Base-by-base conservation (phyloP, 2,797 vertebrate species). In the Pachyuromys duprasi region DNA sequence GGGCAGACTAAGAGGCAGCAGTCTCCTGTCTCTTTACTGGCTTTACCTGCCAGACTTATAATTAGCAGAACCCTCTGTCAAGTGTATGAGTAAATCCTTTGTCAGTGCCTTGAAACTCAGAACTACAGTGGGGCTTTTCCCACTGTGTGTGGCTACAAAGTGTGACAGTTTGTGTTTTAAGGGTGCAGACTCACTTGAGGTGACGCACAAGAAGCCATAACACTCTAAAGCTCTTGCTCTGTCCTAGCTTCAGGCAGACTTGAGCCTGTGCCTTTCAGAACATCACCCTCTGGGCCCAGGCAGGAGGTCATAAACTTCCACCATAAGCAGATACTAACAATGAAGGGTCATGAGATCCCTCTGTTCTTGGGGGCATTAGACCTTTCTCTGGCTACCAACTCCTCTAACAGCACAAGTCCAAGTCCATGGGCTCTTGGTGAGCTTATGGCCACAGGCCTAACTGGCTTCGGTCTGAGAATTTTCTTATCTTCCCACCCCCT, bases 221-320 rank as follows among this genome's bases (percentile, higher is more conserved):
- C 20, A 20, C 3, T 15, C n/a, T 3, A 2, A n/a, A 8, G 18
- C 24, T 36, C 70, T n/a, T 0, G 24, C 6, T 1, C 22, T 8
- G 31, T 4, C 42, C n/a, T 1, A 13, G 86, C 20, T 17, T n/a
- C 1, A 14, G 69, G 67, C n/a, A 39, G 1, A 8, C 20, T 39
- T 3, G 22, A 13, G 33, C 53, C 53, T 2, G 14, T 75, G 72
- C 49, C 69, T 74, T 28, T 42, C 36, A 33, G 45, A 84, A 67
- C 0, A 4, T 15, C 28, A 20, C 33, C 4, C 36, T 15, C 26
- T 26, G 26, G 33, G 55, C 11, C 31, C 15, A 53, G 75, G 75
- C 15, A 78, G 28, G 74, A 31, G 74, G 26, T 49, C 74, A 49
- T 31, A 31, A 75, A 49, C 24, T 31, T 76, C 74, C 42, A 49